phyloP scores from a whole-genome alignment of 2,113 vertebrate genomes.

The Crocuta crocuta region DNA sequence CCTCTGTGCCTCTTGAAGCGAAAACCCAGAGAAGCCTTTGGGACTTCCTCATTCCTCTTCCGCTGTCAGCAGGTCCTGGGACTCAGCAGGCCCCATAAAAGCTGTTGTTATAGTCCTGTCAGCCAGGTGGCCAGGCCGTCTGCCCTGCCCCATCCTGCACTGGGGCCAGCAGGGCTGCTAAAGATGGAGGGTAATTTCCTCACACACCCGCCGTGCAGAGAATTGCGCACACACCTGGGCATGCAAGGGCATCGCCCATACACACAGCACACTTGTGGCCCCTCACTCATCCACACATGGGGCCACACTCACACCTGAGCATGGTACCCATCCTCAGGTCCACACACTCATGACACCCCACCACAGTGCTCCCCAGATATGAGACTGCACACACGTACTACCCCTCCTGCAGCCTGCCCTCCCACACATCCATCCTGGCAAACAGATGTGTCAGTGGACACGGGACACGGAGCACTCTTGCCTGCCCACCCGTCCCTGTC shows the following conservation, averaged over 20 bases:
- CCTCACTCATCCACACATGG: not conserved
- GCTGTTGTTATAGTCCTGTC: not conserved
- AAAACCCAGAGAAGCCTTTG: conserved; percentile 28
- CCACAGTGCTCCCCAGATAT: not conserved
- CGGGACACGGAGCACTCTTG: not conserved
- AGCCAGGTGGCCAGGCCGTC: not conserved
- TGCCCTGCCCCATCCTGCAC: not conserved
- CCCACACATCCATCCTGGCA: not conserved
- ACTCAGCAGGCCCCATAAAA: not conserved
- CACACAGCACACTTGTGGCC: not conserved
- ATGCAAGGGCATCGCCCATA: fast-evolving
- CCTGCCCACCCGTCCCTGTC: not conserved
- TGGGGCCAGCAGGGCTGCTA: not conserved
- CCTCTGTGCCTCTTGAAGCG: not conserved
- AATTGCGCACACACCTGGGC: fast-evolving
- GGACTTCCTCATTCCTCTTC: conserved; percentile 61
- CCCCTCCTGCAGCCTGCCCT: not conserved
- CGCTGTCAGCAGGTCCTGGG: not conserved
- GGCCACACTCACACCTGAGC: not conserved
- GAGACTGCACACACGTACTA: too few relatives aligned
- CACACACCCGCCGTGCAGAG: not conserved
- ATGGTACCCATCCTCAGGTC: not conserved
- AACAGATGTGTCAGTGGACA: not conserved
- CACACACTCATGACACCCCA: not conserved
- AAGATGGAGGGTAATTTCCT: not conserved